Conservation (phyloP, 2,797 vertebrate species). For the Helostoma temminkii region DNA sequence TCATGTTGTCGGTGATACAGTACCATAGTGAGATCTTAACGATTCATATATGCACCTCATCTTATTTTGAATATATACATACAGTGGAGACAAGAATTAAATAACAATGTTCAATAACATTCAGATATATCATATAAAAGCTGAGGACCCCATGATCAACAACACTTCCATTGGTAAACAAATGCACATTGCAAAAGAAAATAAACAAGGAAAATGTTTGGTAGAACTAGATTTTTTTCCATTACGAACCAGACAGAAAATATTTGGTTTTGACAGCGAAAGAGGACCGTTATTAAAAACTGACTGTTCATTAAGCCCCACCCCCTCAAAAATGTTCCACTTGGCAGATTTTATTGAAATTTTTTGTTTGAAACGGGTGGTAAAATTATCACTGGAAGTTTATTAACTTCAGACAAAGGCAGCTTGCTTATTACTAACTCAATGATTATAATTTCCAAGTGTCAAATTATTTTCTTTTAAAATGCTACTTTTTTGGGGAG, state of each 20-base stretch:
- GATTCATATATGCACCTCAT: conserved; percentile 85
- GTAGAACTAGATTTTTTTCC: conserved; percentile 42
- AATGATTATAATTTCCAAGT: neutral
- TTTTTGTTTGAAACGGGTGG: neutral
- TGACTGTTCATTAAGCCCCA: neutral
- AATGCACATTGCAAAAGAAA: conserved; percentile 66
- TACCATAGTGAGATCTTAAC: conserved; percentile 83
- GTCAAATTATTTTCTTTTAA: neutral
- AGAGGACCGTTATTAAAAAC: neutral
- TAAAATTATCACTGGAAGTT: neutral
- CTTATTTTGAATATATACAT: conserved; percentile 84
- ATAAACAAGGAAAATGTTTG: conserved; percentile 59
- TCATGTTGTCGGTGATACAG: conserved; percentile 84
- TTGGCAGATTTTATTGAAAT: neutral
- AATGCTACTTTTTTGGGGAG: no score
- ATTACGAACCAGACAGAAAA: conserved; percentile 25
- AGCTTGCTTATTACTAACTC: no score
- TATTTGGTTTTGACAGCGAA: conserved; percentile 59
- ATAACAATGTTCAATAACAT: conserved; percentile 88
- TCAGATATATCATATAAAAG: conserved; percentile 84
- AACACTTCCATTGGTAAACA: conserved; percentile 84
- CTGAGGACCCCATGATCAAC: conserved; percentile 77
- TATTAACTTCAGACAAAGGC: conserved; percentile 1
- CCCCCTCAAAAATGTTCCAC: neutral
- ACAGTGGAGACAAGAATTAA: conserved; percentile 87